Percentiles rank a stretch among this genome's conserved stretches.
Evolutionary conservation across 64 coral and sea anemone species (phyloP).

Genomic region (Actinia equina): DNA sequence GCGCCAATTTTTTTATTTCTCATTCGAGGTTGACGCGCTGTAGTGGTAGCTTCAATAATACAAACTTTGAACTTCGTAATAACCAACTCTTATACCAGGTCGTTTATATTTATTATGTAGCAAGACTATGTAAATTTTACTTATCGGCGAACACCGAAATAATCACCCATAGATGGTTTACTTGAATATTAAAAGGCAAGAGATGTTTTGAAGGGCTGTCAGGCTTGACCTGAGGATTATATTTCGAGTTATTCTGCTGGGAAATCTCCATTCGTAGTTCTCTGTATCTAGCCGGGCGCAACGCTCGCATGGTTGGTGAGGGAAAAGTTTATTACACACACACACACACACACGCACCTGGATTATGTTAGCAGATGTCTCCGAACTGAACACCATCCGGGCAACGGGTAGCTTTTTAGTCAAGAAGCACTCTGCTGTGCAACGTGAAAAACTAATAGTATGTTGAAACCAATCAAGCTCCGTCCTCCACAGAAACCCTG

Average conservation of each 20-base stretch:
- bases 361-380: constrained; percentile 48
- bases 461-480: constrained; percentile 9
- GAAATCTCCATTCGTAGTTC: constrained; percentile 18
- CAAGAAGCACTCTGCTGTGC: constrained; percentile 16
- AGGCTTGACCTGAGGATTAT: background rate
- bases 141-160: constrained; percentile 2
- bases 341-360: constrained; percentile 53
- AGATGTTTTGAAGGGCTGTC: background rate
- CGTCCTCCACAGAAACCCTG: background rate
- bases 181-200: background rate
- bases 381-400: constrained; percentile 23
- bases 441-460: constrained; percentile 33
- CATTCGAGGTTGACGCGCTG: background rate
- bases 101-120: background rate
- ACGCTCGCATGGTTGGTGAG: constrained; percentile 17
- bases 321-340: constrained; percentile 59
- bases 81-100: background rate
- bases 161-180: background rate
- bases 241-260: background rate
- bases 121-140: constrained; percentile 16
- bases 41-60: background rate
- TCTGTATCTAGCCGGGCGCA: background rate
- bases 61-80: background rate
- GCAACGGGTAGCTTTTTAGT: constrained; percentile 43
- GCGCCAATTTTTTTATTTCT: background rate